These are phyloP conservation scores for Tipula vernalis DNA, from an alignment of 2,888 invertebrate genomes.

Conservation along the genomic window DNA sequence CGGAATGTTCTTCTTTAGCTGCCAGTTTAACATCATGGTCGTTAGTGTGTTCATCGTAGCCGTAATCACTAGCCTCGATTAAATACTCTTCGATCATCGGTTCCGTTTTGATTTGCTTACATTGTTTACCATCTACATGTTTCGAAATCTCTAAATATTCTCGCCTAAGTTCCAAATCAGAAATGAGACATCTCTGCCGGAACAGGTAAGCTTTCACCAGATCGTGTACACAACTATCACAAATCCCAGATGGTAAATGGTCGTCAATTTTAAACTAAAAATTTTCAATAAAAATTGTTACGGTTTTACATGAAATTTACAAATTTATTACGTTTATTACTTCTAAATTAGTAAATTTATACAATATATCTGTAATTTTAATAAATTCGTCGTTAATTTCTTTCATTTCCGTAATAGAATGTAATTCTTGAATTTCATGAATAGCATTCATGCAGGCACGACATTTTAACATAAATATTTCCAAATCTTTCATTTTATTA, in stretches of 20 bases:
- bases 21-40: background rate
- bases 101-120: background rate
- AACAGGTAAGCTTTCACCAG: background rate
- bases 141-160: background rate
- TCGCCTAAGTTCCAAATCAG: background rate
- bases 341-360: background rate
- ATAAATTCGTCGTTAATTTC: background rate
- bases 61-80: background rate
- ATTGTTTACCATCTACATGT: background rate
- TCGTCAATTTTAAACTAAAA: background rate
- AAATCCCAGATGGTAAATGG: background rate
- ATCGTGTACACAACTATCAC: background rate
- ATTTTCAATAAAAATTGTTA: background rate
- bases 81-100: background rate
- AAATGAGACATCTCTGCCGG: background rate
- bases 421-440: background rate
- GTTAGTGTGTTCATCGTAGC: background rate
- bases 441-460: background rate
- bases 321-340: background rate
- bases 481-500: background rate
- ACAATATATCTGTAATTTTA: background rate
- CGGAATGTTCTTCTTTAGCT: background rate
- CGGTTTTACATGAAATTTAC: background rate
- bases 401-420: background rate
- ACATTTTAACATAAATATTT: background rate